Percentiles rank a stretch among this genome's conserved stretches.
phyloP scores from a whole-genome alignment of 1,140 invertebrate genomes.

The Sycophaga agraensis region DNA sequence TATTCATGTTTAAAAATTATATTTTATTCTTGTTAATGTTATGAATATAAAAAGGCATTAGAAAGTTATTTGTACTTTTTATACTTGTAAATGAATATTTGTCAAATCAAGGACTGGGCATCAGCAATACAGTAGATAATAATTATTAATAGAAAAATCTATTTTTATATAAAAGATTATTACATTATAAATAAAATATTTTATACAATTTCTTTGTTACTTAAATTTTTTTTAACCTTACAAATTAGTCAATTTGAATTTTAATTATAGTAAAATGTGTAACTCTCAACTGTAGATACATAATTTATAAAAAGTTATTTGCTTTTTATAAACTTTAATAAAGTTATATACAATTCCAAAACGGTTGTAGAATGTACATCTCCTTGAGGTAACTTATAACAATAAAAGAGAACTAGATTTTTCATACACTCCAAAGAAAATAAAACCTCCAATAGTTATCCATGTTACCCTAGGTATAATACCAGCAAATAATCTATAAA shows the following conservation, averaged over 20 bases:
- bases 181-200: slow-evolving; percentile 26
- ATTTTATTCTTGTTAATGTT: no score
- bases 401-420: slow-evolving; percentile 50
- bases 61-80: slow-evolving; percentile 10
- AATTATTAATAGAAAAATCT: slow-evolving; percentile 15
- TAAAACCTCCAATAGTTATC: slow-evolving; percentile 89
- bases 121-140: slow-evolving; percentile 7
- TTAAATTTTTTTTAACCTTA: not conserved
- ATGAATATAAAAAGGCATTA: no score
- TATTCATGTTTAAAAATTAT: no score
- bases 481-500: slow-evolving; percentile 83
- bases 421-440: slow-evolving; percentile 94
- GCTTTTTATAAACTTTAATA: no score
- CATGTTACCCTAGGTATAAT: slow-evolving; percentile 78
- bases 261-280: no score
- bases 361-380: no score
- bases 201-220: slow-evolving; percentile 10
- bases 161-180: slow-evolving; percentile 24
- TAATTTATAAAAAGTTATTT: no score
- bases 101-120: not conserved
- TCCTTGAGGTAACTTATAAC: no score
- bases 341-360: no score
- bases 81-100: slow-evolving; percentile 11
- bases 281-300: no score
- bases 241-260: no score